Evolutionary conservation across 92 coral and sea anemone genomes (phyloP), one percentile per base, ranked within the genome.

Genomic region (Actinostola sp.): DNA sequence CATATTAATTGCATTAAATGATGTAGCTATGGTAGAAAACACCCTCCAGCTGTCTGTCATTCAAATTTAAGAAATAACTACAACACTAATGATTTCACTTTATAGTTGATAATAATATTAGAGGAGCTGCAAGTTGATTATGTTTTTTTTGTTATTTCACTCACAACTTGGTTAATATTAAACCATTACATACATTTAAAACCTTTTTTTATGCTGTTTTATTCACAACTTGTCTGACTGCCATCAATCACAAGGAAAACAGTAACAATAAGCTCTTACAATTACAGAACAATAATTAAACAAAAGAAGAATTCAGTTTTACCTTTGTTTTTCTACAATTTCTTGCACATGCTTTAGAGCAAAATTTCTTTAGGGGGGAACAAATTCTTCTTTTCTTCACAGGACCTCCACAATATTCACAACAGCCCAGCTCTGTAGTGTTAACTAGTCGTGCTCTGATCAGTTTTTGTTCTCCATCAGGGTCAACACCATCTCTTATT

Each of bases 321-420:
- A 79, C 78, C 86, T 88, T 87, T 12, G 86, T 71, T 45, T 36
- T 87, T 60, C 79, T 87, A 23, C 76, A 81, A 49, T 79, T 86
- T 30, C 84, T 81, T 19, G 97, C 88, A 80, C 97, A 90, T 26
- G 84, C 92, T 54, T 90, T 90, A 5, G 97, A 90, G 67, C 97
- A 90, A 76, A 90, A 90, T 42, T 85, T 77, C 56, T 83, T 90
- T 41, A 90, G 66, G 25, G 89, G 86, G 29, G 92, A 80, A 61
- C 86, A 79, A 25, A 79, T 68, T 16, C 89, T 85, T 14, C 92
- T 66, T 63, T 89, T 88, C 62, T 87, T 90, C 11, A 90, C 97
- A 19, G 97, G 97, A 20, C 97, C 97, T 28, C 92, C 92, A 67
- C 97, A 90, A 63, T 73, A 90, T 29, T 87, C 92, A 76, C 97